Conservation (phyloP, 1,140 invertebrate genomes). For the Saccostrea echinata region DNA sequence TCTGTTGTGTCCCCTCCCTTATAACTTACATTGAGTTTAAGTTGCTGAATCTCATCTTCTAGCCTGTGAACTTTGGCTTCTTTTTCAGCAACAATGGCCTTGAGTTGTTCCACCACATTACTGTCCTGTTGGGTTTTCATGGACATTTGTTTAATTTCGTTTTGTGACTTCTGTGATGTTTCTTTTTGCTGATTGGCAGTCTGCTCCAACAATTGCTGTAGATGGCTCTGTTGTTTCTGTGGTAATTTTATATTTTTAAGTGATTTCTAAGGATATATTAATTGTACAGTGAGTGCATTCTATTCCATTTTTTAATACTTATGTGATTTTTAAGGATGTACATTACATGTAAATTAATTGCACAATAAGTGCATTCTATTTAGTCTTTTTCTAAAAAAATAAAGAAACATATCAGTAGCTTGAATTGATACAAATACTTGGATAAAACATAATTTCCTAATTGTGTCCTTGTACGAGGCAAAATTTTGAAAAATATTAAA, state of each 20-base stretch:
- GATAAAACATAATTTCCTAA: too few relatives aligned
- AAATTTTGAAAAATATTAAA: not conserved
- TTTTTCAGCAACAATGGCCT: constrained; percentile 72
- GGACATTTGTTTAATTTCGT: constrained; percentile 66
- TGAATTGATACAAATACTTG: too few relatives aligned
- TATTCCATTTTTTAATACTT: not conserved
- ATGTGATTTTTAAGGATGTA: too few relatives aligned
- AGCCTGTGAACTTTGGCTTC: constrained; percentile 72
- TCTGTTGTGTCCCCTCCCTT: not conserved
- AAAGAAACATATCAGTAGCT: too few relatives aligned
- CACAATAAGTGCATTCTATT: too few relatives aligned
- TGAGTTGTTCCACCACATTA: constrained; percentile 76
- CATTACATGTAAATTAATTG: not conserved
- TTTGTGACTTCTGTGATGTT: constrained; percentile 57
- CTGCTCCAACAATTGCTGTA: constrained; percentile 73
- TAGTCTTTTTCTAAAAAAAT: too few relatives aligned
- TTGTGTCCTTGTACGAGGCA: too few relatives aligned
- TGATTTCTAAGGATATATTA: not conserved
- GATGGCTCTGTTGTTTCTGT: constrained; percentile 74
- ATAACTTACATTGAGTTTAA: constrained; percentile 63
- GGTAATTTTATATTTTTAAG: constrained; percentile 24
- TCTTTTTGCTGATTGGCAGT: constrained; percentile 62
- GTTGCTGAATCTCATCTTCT: constrained; percentile 68
- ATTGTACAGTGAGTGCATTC: not conserved
- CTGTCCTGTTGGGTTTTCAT: constrained; percentile 74